These are phyloP conservation scores for Mya arenaria DNA, from an alignment of 1,140 invertebrate species.

Conservation along the genomic window DNA sequence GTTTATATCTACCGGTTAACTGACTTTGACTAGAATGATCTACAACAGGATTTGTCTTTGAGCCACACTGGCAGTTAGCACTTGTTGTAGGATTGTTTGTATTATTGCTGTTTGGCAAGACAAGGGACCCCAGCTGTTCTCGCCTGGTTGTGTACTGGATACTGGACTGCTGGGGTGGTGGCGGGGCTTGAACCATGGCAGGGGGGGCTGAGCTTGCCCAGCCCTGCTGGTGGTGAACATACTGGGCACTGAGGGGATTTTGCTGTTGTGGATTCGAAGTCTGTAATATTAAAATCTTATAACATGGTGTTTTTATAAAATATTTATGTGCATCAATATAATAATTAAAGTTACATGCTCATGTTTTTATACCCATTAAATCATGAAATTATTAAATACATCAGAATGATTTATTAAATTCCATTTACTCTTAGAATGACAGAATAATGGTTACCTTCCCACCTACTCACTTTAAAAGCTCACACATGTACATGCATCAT, in stretches of 20 bases:
- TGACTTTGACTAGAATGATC: constrained; percentile 46
- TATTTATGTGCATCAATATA: no score
- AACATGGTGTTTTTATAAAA: no score
- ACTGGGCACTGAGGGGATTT: background rate
- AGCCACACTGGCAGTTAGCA: constrained; percentile 24
- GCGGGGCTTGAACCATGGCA: background rate
- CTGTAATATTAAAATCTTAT: no score
- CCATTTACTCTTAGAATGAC: no score
- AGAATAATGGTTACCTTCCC: no score
- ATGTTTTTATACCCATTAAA: no score
- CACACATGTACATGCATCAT: no score
- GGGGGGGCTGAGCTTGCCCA: background rate
- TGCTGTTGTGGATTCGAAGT: no score
- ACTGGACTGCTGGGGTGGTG: background rate
- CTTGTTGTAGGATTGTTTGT: background rate
- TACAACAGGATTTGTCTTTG: constrained; percentile 11
- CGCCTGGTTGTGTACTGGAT: constrained; percentile 29
- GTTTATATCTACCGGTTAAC: constrained; percentile 30
- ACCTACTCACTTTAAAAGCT: no score
- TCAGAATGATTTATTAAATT: no score
- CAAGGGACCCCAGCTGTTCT: constrained; percentile 27
- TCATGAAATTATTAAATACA: no score
- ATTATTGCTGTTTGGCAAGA: background rate
- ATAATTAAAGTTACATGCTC: no score
- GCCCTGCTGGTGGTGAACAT: constrained; percentile 19